phyloP scores from a whole-genome alignment of 2,888 invertebrate genomes.

The Microplitis deprimator region DNA sequence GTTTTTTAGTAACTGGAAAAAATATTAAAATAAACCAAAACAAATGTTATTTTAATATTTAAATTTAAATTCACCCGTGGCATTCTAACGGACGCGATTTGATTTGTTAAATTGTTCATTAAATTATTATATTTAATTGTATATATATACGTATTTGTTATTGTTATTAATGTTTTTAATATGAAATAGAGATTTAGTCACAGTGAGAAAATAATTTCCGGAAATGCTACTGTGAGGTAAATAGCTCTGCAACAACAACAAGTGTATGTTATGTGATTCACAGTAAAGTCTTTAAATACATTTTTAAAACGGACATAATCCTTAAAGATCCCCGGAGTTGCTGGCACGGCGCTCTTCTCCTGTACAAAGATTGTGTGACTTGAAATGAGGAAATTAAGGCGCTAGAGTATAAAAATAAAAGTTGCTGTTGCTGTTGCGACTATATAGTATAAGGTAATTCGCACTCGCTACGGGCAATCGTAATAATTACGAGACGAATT shows the following conservation, averaged over 20 bases:
- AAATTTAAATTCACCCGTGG: no score
- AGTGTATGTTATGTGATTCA: neutral
- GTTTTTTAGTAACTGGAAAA: no score
- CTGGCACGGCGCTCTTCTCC: neutral
- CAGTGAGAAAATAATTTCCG: slow-evolving; percentile 1
- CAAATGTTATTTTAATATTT: no score
- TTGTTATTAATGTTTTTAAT: neutral
- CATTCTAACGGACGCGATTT: neutral
- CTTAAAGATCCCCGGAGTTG: slow-evolving; percentile 12
- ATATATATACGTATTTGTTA: neutral
- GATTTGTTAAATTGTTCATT: neutral
- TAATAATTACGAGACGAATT: slow-evolving; percentile 60
- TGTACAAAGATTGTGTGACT: neutral
- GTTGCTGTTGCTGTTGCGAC: neutral
- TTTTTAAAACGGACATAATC: neutral
- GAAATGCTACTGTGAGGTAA: slow-evolving; percentile 1
- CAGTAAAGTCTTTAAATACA: neutral
- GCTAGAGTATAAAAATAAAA: slow-evolving; percentile 27
- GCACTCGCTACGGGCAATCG: slow-evolving; percentile 55
- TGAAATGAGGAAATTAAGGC: slow-evolving; percentile 25
- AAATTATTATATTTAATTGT: neutral
- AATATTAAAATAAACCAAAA: no score
- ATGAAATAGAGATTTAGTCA: neutral
- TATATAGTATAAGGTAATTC: slow-evolving; percentile 50
- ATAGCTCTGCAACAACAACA: neutral